Base-by-base conservation (phyloP, 2,113 vertebrate genomes). In the Aythya baeri region DNA sequence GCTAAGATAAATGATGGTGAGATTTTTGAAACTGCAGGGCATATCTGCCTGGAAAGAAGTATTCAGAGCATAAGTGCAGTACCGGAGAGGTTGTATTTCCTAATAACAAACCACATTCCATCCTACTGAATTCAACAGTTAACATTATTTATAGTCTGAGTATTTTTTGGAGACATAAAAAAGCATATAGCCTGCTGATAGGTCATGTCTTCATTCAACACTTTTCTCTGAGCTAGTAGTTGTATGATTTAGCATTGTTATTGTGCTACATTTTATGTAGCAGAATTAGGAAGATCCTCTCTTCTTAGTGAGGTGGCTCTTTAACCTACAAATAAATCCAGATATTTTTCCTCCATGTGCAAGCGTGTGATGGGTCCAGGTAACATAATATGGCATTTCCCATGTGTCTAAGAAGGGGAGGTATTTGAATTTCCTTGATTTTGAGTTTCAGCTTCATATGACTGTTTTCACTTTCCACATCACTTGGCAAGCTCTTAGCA, bases 61-160 rank as follows among this genome's bases (percentile, higher is more conserved):
- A 31, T 46, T 55, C 29, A 29, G 36, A 72, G 12, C n/a, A 38
- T 31, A 12, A 36, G 5, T 26, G 32, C 52, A 59, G 14, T 32
- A 12, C 0, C 1, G 32, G 21, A 57, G 6, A 50, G 11, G 44
- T 12, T 41, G 3, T 6, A 3, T 58, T 26, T 73, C 27, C 31
- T 49, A 46, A 52, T 78, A 34, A 44, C 9, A 58, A 68, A 72
- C 12, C 13, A 49, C 38, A 77, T 20, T 38, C 57, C 32, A 61
- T n/a, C 18, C 27, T 41, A 20, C 6, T 32, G 22, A 46, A 32
- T 43, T 75, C 44, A 86, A 36, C 8, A 32, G 13, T 44, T 27
- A 36, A 31, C 5, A 63, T 7, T 25, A 25, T 77, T 89, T 80
- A n/a, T 36, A 29, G 4, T 2, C 5, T 1, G 1, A 59, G 16